phyloP scores from a whole-genome alignment of 1,140 invertebrate genomes.

The Schlechtendalia chinensis region DNA sequence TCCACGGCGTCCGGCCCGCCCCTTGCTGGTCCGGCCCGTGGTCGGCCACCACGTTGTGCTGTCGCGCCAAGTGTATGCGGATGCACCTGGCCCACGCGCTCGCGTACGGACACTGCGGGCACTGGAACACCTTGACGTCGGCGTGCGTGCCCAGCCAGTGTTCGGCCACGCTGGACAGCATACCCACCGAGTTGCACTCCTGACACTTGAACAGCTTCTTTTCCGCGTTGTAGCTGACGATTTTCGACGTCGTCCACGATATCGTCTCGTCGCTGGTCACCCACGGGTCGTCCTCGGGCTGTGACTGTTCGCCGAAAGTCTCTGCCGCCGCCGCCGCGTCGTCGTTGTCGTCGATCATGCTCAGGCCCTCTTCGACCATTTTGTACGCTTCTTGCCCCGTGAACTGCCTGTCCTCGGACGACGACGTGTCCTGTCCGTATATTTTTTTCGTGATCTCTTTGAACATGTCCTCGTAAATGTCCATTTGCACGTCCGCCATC shows the following conservation, averaged over 20 bases:
- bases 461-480: slow-evolving; percentile 73
- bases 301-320: slow-evolving; percentile 8
- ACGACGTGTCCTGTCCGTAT: slow-evolving; percentile 74
- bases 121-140: slow-evolving; percentile 70
- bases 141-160: slow-evolving; percentile 82
- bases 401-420: slow-evolving; percentile 63
- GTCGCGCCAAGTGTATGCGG: slow-evolving; percentile 68
- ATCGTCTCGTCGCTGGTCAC: slow-evolving; percentile 67
- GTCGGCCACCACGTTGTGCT: slow-evolving; percentile 61
- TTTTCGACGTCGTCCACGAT: slow-evolving; percentile 69
- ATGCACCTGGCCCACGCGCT: slow-evolving; percentile 74
- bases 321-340: background rate
- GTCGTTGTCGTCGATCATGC: slow-evolving; percentile 20
- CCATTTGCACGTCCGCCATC: slow-evolving; percentile 56
- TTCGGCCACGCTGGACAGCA: slow-evolving; percentile 74
- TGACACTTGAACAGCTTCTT: slow-evolving; percentile 73
- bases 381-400: slow-evolving; percentile 57
- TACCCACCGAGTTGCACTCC: slow-evolving; percentile 76
- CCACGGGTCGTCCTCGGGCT: slow-evolving; percentile 62
- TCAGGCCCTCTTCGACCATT: slow-evolving; percentile 49
- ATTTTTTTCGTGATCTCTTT: slow-evolving; percentile 88
- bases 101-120: slow-evolving; percentile 71
- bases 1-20: slow-evolving; percentile 58
- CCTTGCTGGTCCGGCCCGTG: slow-evolving; percentile 42
- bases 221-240: slow-evolving; percentile 70